A percentile compares a stretch with the other conserved stretches of the same genome.
Evolutionary conservation across 2,888 invertebrate genomes (phyloP).

Genomic region (Clunio marinus): DNA sequence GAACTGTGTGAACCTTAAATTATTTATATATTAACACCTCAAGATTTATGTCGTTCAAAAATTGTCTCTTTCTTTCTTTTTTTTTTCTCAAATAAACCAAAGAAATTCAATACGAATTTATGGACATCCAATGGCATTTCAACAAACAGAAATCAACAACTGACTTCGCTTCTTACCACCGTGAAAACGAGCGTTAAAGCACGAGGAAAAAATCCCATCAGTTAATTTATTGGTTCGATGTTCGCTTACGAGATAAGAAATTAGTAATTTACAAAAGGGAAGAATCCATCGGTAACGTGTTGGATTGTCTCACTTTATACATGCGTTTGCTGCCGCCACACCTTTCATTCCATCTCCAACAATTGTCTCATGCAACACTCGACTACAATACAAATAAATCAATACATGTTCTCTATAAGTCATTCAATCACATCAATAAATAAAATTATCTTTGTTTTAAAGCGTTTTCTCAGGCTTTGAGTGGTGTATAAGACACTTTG

Average conservation of each 20-base stretch:
- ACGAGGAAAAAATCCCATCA: no score
- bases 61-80: no score
- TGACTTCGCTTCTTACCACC: slow-evolving; percentile 22
- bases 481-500: slow-evolving; percentile 24
- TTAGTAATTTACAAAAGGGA: slow-evolving; percentile 9
- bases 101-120: slow-evolving; percentile 37
- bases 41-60: slow-evolving; percentile 35
- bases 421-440: slow-evolving; percentile 39
- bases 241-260: slow-evolving; percentile 25
- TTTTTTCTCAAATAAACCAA: background rate
- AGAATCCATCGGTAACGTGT: slow-evolving; percentile 11
- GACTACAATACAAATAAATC: slow-evolving; percentile 34
- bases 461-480: slow-evolving; percentile 22
- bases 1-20: slow-evolving; percentile 17
- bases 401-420: slow-evolving; percentile 37
- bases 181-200: background rate
- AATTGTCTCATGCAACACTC: background rate
- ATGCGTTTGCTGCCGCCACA: background rate
- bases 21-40: slow-evolving; percentile 34
- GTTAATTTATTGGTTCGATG: slow-evolving; percentile 39
- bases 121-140: slow-evolving; percentile 12
- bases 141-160: slow-evolving; percentile 18
- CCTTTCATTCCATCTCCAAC: background rate
- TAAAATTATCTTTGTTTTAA: slow-evolving; percentile 36
- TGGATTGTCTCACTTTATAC: background rate